A percentile compares a stretch with the other conserved stretches of the same genome.
Evolutionary conservation across 2,113 vertebrate species (phyloP).

Genomic region (Apistogramma diplotaenia): DNA sequence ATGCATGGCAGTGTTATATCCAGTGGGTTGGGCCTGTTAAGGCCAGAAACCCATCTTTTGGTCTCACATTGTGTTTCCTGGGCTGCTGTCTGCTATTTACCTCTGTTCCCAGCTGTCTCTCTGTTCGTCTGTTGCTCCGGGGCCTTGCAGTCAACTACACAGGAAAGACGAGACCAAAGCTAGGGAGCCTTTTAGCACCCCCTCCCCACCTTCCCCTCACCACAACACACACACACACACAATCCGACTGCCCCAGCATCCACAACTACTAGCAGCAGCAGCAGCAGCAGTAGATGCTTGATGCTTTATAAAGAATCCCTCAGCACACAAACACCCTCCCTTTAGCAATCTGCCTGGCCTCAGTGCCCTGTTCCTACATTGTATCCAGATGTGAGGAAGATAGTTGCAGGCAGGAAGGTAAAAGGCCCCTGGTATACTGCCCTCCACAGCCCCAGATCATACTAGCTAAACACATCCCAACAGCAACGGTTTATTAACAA

Average conservation of each 20-base stretch:
- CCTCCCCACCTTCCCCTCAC: neutral
- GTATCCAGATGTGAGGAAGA: conserved; percentile 74
- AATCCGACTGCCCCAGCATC: conserved; percentile 25
- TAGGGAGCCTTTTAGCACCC: conserved; percentile 47
- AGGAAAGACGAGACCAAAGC: conserved; percentile 68
- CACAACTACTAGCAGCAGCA: conserved; percentile 35
- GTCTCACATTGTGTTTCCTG: conserved; percentile 28
- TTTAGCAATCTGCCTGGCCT: conserved; percentile 49
- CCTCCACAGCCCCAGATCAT: neutral
- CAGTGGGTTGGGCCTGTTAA: neutral
- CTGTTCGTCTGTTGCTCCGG: conserved; percentile 63
- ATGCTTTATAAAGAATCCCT: conserved; percentile 68
- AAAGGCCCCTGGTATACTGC: conserved; percentile 43
- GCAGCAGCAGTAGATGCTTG: conserved; percentile 51
- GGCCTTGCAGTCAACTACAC: conserved; percentile 63
- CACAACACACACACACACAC: conserved; percentile 25
- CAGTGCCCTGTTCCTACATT: conserved; percentile 64
- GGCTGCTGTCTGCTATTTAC: conserved; percentile 44
- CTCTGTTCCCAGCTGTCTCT: conserved; percentile 60
- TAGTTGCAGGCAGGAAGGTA: conserved; percentile 48
- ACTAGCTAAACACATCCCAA: conserved; percentile 5
- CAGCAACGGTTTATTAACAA: neutral
- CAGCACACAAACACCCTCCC: conserved; percentile 53
- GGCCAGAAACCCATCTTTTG: neutral
- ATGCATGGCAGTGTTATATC: neutral